Evolutionary conservation across 2,113 vertebrate genomes (phyloP).

Genomic region (Caranx melampygus): DNA sequence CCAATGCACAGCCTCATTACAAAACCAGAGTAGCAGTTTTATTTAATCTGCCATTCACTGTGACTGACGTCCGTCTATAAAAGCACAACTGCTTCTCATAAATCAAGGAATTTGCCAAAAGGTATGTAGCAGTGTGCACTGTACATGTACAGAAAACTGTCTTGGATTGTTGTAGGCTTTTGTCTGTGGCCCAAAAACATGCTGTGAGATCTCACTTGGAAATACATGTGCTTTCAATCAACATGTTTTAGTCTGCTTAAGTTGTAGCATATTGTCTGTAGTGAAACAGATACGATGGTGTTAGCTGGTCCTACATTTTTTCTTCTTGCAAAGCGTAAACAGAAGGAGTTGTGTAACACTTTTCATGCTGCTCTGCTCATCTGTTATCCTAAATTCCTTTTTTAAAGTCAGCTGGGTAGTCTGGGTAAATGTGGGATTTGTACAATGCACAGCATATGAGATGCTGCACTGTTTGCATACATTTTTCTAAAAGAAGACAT

Average conservation of each 20-base stretch:
- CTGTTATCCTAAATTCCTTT: not conserved
- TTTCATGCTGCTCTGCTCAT: not conserved
- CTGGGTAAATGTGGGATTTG: not conserved
- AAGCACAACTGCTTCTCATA: not conserved
- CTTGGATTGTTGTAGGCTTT: slow-evolving; percentile 15
- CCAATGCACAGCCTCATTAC: not conserved
- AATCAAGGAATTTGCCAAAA: not conserved
- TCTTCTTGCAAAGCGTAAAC: slow-evolving; percentile 9
- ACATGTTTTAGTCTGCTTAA: slow-evolving; percentile 13
- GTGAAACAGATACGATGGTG: not conserved
- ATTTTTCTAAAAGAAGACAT: not conserved
- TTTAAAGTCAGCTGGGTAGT: not conserved
- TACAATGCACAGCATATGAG: not conserved
- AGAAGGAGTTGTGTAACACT: slow-evolving; percentile 28
- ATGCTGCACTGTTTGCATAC: not conserved
- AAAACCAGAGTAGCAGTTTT: slow-evolving; percentile 8
- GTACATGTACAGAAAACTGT: slow-evolving; percentile 3
- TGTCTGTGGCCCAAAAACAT: slow-evolving; percentile 16
- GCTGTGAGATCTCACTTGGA: slow-evolving; percentile 16
- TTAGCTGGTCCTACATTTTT: not conserved
- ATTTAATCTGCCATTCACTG: not conserved
- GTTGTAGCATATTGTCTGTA: slow-evolving; percentile 30
- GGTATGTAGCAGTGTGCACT: not conserved
- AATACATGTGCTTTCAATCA: slow-evolving; percentile 48
- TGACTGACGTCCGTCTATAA: not conserved